Base-by-base conservation (phyloP, 2,797 vertebrate species). In the Danionella dracula region DNA sequence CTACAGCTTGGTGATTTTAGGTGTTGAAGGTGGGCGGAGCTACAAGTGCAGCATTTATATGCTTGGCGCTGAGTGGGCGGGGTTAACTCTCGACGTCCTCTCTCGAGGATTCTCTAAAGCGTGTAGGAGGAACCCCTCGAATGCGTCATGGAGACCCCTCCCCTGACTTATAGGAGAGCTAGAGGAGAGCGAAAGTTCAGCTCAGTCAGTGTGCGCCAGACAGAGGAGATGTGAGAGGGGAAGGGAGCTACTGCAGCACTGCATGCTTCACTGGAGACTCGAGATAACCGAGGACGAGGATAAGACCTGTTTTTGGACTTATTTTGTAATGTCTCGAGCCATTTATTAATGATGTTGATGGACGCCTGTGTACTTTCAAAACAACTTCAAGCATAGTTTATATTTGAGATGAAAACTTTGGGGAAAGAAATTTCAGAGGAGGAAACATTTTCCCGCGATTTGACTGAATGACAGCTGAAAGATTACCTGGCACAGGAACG, bases 161-260 rank as follows among this genome's bases (percentile, higher is more conserved):
- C 62, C 68, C 51, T 17, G 8, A 16, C 55, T 50, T 54, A 68
- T 64, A 81, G 65, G 76, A 85, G 23, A 66, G 78, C 75, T 76
- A 46, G 78, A 74, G 76, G 73, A 76, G 82, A 84, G 78, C 71
- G 76, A 77, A 82, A 86, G 86, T 86, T 85, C 79, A n/a, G n/a
- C n/a, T n/a, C n/a, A n/a, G n/a, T n/a, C 46, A 89, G 82, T 84
- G 76, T 82, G 79, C 67, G 76, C 71, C 67, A 48, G 23, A 27
- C 23, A 6, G 81, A 79, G 50, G 79, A 81, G 82, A 75, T 73
- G 74, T 63, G 66, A 20, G 70, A 75, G 64, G 41, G 15, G 49
- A 40, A 16, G 17, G 19, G 13, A 37, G 53, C 37, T 27, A 10
- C 44, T 9, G 13, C 19, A 41, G 32, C 46, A 58, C 46, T 20